Conservation (phyloP, 2,113 vertebrate species). For the Antennarius striatus region DNA sequence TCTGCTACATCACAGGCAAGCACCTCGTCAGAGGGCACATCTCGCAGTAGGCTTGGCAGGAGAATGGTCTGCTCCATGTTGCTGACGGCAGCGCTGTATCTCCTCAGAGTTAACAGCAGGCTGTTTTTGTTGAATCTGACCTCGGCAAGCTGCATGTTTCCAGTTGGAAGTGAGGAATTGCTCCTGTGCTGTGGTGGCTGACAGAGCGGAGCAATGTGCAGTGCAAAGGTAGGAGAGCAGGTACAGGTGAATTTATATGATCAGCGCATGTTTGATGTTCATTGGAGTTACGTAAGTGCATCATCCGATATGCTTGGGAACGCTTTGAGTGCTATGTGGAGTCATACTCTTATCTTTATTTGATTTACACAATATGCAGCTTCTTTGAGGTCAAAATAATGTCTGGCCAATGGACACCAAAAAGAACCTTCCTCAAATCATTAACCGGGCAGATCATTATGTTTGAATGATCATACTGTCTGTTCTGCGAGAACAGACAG, state of each 20-base stretch:
- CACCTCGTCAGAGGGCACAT: slow-evolving; percentile 70
- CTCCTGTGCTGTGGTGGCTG: slow-evolving; percentile 31
- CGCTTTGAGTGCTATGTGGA: slow-evolving; percentile 26
- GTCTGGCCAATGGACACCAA: slow-evolving; percentile 6
- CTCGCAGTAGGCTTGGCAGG: slow-evolving; percentile 89
- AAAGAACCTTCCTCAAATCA: slow-evolving; percentile 25
- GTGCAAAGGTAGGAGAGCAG: slow-evolving; percentile 28
- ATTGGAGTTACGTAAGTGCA: slow-evolving; percentile 35
- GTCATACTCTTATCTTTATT: slow-evolving; percentile 71
- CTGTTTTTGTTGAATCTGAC: slow-evolving; percentile 52
- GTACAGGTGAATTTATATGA: slow-evolving; percentile 57
- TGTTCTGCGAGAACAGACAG: neutral
- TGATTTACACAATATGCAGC: slow-evolving; percentile 59
- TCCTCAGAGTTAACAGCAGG: slow-evolving; percentile 74
- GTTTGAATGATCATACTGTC: slow-evolving; percentile 1
- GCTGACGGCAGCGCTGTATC: slow-evolving; percentile 79
- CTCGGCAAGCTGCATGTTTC: slow-evolving; percentile 73
- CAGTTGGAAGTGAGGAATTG: slow-evolving; percentile 21
- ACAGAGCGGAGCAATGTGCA: slow-evolving; percentile 44
- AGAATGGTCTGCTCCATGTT: slow-evolving; percentile 92
- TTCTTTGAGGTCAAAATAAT: slow-evolving; percentile 19
- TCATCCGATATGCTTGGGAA: slow-evolving; percentile 54
- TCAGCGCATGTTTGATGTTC: slow-evolving; percentile 21
- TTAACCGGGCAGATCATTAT: slow-evolving; percentile 19
- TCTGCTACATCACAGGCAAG: neutral